These are phyloP conservation scores for Opisthocomus hoazin DNA, from an alignment of 2,113 vertebrate species.

Conservation along the genomic window DNA sequence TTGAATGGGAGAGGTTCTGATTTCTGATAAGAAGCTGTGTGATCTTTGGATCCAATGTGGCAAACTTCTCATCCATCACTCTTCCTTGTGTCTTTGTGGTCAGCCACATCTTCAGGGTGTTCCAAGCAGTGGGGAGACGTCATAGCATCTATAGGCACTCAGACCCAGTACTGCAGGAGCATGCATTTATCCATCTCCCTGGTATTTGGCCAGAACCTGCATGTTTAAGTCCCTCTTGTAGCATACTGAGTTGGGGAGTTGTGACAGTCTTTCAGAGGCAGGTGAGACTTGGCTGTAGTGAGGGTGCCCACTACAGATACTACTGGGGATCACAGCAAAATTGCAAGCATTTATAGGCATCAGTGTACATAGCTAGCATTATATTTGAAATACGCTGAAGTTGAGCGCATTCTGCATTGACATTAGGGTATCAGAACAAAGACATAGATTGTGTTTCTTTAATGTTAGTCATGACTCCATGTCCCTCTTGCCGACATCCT, in stretches of 20 bases:
- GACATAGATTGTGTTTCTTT: not conserved
- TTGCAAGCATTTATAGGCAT: not conserved
- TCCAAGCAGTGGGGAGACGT: not conserved
- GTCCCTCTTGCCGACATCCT: not conserved
- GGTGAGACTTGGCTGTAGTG: not conserved
- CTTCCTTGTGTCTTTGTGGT: not conserved
- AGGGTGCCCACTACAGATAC: not conserved
- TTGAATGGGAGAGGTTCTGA: not conserved
- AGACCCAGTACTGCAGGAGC: not conserved
- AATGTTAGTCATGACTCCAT: not conserved
- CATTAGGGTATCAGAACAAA: not conserved
- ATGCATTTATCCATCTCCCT: accelerated
- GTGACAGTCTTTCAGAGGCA: not conserved
- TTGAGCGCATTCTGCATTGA: not conserved
- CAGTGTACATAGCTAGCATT: not conserved
- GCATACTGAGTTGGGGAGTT: not conserved
- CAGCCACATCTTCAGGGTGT: not conserved
- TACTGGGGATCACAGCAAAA: not conserved
- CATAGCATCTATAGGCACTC: accelerated
- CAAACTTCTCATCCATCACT: not conserved
- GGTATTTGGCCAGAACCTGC: not conserved
- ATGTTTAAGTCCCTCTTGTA: not conserved
- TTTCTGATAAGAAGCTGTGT: not conserved
- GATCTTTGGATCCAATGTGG: not conserved
- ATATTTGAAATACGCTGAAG: not conserved